Conservation (phyloP, 2,797 vertebrate species). For the Cyprinella venusta region DNA sequence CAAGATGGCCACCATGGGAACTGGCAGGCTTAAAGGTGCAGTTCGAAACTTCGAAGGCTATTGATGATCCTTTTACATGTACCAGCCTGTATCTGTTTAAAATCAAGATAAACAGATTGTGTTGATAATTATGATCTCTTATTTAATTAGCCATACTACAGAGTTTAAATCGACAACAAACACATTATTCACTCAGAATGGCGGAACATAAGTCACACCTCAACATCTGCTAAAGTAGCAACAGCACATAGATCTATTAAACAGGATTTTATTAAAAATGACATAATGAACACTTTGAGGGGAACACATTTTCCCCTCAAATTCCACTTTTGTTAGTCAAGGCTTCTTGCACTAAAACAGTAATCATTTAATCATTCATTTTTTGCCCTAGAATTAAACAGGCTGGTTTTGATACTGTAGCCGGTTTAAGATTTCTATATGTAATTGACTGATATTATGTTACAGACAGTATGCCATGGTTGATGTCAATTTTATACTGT, state of each 20-base stretch:
- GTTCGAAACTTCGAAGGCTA: background rate
- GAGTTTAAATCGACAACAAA: background rate
- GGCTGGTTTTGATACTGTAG: too few species aligned
- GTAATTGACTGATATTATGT: background rate
- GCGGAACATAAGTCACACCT: background rate
- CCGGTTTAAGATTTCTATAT: background rate
- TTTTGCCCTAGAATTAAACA: background rate
- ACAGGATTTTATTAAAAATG: background rate
- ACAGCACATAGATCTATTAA: background rate
- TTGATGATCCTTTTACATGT: background rate
- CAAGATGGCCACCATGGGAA: background rate
- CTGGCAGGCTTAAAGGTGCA: background rate
- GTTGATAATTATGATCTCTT: slow-evolving; percentile 18
- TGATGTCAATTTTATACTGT: too few species aligned
- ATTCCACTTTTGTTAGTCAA: background rate
- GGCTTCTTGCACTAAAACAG: background rate
- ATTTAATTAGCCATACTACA: slow-evolving; percentile 11
- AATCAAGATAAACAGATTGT: slow-evolving; percentile 19
- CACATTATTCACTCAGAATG: slow-evolving; percentile 13
- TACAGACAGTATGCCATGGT: background rate
- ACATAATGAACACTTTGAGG: background rate
- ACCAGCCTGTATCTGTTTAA: background rate
- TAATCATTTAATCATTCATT: background rate
- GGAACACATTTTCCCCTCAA: background rate
- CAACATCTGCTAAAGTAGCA: background rate